Conservation (phyloP, 2,113 vertebrate genomes). For the Typhlomys cinereus region DNA sequence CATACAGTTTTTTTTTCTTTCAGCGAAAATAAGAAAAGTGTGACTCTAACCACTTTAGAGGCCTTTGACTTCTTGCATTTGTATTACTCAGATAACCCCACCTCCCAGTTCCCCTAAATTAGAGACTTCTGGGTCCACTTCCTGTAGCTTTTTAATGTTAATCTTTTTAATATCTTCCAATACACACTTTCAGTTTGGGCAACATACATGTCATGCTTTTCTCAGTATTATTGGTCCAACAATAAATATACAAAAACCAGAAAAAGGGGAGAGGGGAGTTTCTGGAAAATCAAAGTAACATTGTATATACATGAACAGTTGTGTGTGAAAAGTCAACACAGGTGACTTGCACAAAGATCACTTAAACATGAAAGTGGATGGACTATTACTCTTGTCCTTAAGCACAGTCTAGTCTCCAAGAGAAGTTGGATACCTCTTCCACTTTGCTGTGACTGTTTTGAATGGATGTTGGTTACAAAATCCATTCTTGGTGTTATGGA, state of each 20-base stretch:
- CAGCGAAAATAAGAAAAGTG: neutral
- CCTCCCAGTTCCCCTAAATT: neutral
- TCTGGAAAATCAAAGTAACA: constrained; percentile 50
- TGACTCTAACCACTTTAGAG: neutral
- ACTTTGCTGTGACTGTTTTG: neutral
- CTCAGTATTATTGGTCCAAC: constrained; percentile 10
- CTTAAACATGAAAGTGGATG: neutral
- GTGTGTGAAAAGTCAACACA: constrained; percentile 20
- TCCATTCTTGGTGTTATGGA: neutral
- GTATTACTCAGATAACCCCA: neutral
- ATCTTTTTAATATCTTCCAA: constrained; percentile 64
- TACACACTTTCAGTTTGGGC: constrained; percentile 40
- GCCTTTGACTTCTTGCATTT: neutral
- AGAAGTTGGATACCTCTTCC: neutral
- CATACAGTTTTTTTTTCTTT: neutral
- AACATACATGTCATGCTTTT: constrained; percentile 43
- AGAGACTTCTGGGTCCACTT: constrained; percentile 46
- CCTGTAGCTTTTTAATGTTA: constrained; percentile 39
- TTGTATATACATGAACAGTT: neutral
- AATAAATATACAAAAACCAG: constrained; percentile 66
- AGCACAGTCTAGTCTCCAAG: neutral
- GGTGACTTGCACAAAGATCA: constrained; percentile 5
- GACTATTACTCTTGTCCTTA: neutral
- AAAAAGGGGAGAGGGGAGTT: neutral
- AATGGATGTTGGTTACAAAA: neutral